Evolutionary conservation across 1,140 invertebrate genomes (phyloP).

Genomic region (Aphelinus atriplicis): DNA sequence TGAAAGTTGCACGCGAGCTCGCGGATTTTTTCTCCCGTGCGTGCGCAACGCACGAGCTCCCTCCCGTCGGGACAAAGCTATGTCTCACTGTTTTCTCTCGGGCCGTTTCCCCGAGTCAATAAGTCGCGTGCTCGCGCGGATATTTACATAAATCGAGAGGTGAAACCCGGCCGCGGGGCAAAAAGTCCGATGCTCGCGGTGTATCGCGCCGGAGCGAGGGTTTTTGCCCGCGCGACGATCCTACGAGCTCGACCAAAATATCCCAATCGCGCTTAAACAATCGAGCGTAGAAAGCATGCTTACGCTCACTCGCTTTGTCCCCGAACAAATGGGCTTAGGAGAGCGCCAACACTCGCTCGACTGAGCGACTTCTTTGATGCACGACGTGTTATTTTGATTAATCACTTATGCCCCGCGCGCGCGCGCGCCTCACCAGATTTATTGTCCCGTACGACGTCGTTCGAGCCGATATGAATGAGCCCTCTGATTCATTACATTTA

Average conservation of each 20-base stretch:
- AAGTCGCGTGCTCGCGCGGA: not conserved
- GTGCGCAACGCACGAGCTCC: not conserved
- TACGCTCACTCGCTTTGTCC: not conserved
- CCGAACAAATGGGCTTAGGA: not conserved
- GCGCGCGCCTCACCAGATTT: not conserved
- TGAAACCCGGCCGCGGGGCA: not conserved
- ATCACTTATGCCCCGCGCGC: not conserved
- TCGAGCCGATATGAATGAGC: not conserved
- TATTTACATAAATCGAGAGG: not conserved
- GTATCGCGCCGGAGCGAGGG: too few species aligned
- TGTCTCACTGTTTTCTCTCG: not conserved
- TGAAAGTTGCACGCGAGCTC: not conserved
- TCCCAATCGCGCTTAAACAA: slow-evolving; percentile 1
- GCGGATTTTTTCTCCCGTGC: not conserved
- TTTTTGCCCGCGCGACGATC: not conserved
- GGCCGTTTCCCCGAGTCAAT: not conserved
- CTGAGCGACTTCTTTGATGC: not conserved
- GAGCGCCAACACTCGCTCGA: not conserved
- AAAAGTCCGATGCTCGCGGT: not conserved
- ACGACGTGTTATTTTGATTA: slow-evolving; percentile 17
- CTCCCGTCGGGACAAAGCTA: not conserved
- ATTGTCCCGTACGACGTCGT: not conserved
- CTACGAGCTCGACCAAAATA: not conserved
- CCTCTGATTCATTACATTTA: slow-evolving; percentile 1
- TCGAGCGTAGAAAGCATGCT: not conserved